These are phyloP conservation scores for Brachyhypopomus occidentalis DNA, from an alignment of 2,113 vertebrate genomes.

Conservation along the genomic window DNA sequence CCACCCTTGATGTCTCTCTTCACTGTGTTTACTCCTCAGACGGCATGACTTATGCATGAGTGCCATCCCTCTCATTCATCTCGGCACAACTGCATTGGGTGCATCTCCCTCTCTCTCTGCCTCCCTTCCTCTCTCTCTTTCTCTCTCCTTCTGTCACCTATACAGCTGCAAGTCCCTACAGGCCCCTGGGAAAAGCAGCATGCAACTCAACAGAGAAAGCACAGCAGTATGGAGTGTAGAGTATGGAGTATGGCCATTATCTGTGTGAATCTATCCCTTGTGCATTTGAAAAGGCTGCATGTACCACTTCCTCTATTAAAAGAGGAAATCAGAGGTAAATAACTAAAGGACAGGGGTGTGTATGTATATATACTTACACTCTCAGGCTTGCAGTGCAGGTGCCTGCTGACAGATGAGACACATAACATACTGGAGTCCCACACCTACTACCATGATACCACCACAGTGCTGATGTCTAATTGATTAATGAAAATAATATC, in stretches of 20 bases:
- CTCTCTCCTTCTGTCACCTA: constrained; percentile 24
- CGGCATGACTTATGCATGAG: constrained; percentile 48
- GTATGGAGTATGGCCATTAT: constrained; percentile 30
- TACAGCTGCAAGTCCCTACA: constrained; percentile 10
- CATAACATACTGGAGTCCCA: no score
- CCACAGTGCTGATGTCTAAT: no score
- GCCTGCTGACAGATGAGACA: no score
- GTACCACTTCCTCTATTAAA: constrained; percentile 15
- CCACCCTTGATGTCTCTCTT: no score
- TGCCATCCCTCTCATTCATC: constrained; percentile 27
- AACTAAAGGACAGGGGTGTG: no score
- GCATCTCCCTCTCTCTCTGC: constrained; percentile 12
- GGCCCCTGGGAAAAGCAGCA: constrained; percentile 18
- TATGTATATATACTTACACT: not conserved
- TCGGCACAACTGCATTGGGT: constrained; percentile 19
- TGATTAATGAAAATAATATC: no score
- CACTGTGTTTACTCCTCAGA: constrained; percentile 25
- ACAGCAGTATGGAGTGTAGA: constrained; percentile 20
- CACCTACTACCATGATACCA: no score
- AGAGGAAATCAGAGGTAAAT: not conserved
- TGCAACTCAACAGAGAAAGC: constrained; percentile 42
- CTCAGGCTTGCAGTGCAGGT: not conserved
- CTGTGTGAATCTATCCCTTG: constrained; percentile 23
- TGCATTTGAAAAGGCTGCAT: constrained; percentile 23
- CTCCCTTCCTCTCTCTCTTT: no score